Conservation (phyloP, 92 coral and sea anemone species). For the Virgularia gustaviana region DNA sequence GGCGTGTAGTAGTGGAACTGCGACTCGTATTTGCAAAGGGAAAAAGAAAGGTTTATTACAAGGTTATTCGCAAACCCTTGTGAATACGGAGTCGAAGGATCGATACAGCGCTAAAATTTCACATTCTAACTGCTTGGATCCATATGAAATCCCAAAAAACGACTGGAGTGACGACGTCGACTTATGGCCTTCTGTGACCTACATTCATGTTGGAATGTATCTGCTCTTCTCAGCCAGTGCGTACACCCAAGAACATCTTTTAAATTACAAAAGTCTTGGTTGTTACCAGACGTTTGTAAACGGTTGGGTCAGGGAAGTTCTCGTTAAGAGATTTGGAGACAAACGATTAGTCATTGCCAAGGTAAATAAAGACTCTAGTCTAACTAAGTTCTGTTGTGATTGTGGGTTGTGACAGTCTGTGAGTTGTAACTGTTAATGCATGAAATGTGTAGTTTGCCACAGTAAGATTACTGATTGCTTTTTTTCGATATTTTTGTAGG, state of each 20-base stretch:
- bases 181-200: slow-evolving; percentile 41
- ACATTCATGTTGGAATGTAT: slow-evolving; percentile 56
- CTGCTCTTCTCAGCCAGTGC: slow-evolving; percentile 44
- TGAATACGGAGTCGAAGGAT: background rate
- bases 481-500: slow-evolving; percentile 16
- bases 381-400: background rate
- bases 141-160: slow-evolving; percentile 46
- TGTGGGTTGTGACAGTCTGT: too few species aligned
- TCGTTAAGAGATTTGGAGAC: slow-evolving; percentile 45
- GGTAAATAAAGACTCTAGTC: slow-evolving; percentile 29
- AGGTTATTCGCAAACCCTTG: background rate
- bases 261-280: slow-evolving; percentile 47
- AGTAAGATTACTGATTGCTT: background rate
- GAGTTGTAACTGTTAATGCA: too few species aligned
- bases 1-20: too few species aligned
- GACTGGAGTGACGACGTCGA: slow-evolving; percentile 46
- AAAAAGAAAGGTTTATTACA: background rate
- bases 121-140: slow-evolving; percentile 1
- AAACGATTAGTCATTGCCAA: slow-evolving; percentile 48
- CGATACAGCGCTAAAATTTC: background rate
- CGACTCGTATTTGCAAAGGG: too few species aligned
- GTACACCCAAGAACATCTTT: slow-evolving; percentile 46
- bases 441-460: background rate
- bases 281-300: slow-evolving; percentile 41
- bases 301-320: slow-evolving; percentile 57